A percentile compares a stretch with the other conserved stretches of the same genome.
Conservation (phyloP, 2,113 vertebrate genomes). For the Eira barbara region DNA sequence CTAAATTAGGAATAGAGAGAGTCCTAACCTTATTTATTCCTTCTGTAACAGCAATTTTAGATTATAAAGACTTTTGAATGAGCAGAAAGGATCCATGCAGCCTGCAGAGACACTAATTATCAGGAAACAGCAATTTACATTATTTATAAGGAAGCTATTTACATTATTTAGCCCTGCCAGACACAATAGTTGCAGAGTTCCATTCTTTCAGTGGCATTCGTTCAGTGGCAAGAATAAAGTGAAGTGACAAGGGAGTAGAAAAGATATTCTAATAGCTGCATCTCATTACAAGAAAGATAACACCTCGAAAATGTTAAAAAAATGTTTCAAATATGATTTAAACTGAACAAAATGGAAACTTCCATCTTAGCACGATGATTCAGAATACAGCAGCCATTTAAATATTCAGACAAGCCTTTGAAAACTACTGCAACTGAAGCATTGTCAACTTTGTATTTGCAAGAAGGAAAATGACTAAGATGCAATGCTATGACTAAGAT, state of each 20-base stretch:
- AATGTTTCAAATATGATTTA: slow-evolving; percentile 45
- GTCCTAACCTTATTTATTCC: slow-evolving; percentile 25
- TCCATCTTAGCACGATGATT: slow-evolving; percentile 57
- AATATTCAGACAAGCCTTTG: slow-evolving; percentile 55
- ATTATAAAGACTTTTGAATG: slow-evolving; percentile 33
- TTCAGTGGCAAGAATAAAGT: slow-evolving; percentile 37
- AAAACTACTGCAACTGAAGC: slow-evolving; percentile 27
- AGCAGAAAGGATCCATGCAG: slow-evolving; percentile 23
- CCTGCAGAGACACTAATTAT: slow-evolving; percentile 61
- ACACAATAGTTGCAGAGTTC: neutral
- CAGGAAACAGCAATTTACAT: slow-evolving; percentile 67
- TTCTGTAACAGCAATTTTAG: slow-evolving; percentile 48
- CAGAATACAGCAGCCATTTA: slow-evolving; percentile 47
- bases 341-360: slow-evolving; percentile 56
- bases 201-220: neutral
- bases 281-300: slow-evolving; percentile 47
- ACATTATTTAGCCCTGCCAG: slow-evolving; percentile 53
- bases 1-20: slow-evolving; percentile 43
- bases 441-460: slow-evolving; percentile 11
- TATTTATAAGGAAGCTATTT: slow-evolving; percentile 72
- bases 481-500: neutral
- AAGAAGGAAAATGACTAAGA: slow-evolving; percentile 54
- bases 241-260: slow-evolving; percentile 33
- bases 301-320: slow-evolving; percentile 13
- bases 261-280: slow-evolving; percentile 53